Conservation (phyloP, 2,888 invertebrate genomes). For the Anoplius nigerrimus region DNA sequence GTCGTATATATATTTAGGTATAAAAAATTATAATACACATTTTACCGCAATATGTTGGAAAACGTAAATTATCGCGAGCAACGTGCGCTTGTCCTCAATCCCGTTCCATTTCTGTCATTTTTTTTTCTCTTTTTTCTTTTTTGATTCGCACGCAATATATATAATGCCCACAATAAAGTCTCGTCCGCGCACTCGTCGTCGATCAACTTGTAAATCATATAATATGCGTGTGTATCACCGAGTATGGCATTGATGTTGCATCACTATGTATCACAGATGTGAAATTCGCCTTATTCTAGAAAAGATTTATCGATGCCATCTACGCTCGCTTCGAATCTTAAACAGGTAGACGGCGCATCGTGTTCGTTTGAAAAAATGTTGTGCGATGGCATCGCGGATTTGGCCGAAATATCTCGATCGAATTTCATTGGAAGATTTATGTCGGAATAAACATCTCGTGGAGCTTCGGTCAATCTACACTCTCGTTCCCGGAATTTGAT, state of each 20-base stretch:
- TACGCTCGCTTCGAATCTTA: background rate
- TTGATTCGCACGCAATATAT: slow-evolving; percentile 26
- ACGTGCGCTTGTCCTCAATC: background rate
- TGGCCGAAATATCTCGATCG: too few species aligned
- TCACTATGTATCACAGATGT: slow-evolving; percentile 59
- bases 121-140: slow-evolving; percentile 6
- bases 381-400: background rate
- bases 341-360: background rate
- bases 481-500: too few species aligned
- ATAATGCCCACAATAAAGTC: slow-evolving; percentile 44
- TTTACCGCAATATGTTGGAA: slow-evolving; percentile 17
- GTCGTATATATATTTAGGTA: slow-evolving; percentile 28
- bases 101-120: too few species aligned
- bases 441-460: too few species aligned
- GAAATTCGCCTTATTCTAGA: slow-evolving; percentile 48
- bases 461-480: too few species aligned
- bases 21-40: slow-evolving; percentile 46
- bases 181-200: slow-evolving; percentile 16
- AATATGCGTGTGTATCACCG: slow-evolving; percentile 17
- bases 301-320: slow-evolving; percentile 25
- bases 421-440: too few species aligned
- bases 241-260: slow-evolving; percentile 36
- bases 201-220: slow-evolving; percentile 13
- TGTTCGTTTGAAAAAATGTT: background rate
- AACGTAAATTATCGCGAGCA: slow-evolving; percentile 34